Evolutionary conservation across 2,888 invertebrate species (phyloP), one percentile per base, ranked within the genome.

Genomic region (Nebria brevicollis): DNA sequence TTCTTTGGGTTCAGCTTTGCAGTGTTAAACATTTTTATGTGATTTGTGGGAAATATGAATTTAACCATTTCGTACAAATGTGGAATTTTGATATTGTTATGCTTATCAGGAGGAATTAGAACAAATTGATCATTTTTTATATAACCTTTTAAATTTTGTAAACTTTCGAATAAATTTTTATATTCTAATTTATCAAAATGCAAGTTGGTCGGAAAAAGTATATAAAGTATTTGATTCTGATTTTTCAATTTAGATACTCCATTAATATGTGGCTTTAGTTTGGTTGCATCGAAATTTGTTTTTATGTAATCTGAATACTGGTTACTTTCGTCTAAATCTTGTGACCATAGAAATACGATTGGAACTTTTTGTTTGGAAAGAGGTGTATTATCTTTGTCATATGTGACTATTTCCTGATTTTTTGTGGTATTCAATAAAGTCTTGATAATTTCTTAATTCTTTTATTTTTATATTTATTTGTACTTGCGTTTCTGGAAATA

Each of bases 381-480:
- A 11, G 68, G 13, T 25, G 15, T 11, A 68, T 11, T 68, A 10
- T 68, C 68, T 20, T 74, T 83, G 25, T 77, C 78, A 64, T 25
- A 79, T 1, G 25, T 66, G 10, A 75, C 75, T 15, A 78, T 20
- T 3, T 77, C 70, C 68, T 82, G 72, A 42, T 77, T 81, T 64
- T 68, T 78, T 75, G 26, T 83, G 70, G 66, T 42, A 83, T 77
- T 82, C 43, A 11, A 82, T 70, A 54, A 83, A 83, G 72, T 83
- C 82, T 54, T 82, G 34, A 75, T 78, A 81, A 15, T n/a, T 54
- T 54, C 78, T n/a, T 34, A 42, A 2, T 42, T 6, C 13, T 78
- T 78, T 78, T n/a, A 73, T 74, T 42, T n/a, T 74, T n/a, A 78
- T 15, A 66, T 78, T 78, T 20, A 80, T 7, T 15, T 64, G 7